Evolutionary conservation across 2,113 vertebrate species (phyloP).

Genomic region (Cyanistes caeruleus): DNA sequence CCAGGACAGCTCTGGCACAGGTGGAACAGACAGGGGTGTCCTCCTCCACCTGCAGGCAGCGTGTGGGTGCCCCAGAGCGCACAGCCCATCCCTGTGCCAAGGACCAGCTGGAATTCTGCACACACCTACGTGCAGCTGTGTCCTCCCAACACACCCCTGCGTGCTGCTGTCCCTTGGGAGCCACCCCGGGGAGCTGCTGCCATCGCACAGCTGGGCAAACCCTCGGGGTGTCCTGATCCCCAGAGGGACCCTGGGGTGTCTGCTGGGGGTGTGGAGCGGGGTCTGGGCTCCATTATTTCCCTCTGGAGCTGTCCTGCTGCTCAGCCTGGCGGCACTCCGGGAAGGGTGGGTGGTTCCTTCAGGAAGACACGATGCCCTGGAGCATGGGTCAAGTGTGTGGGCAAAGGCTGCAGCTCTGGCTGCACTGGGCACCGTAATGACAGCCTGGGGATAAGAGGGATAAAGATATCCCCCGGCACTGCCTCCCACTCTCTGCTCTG

Average conservation of each 20-base stretch:
- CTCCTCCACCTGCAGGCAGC: neutral
- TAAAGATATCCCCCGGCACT: neutral
- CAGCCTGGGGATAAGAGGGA: neutral
- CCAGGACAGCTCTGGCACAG: neutral
- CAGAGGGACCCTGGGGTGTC: neutral
- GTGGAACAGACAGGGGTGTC: neutral
- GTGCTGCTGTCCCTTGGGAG: neutral
- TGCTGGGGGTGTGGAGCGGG: rapidly evolving
- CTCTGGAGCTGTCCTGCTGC: neutral
- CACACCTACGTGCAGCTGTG: rapidly evolving
- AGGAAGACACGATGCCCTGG: neutral
- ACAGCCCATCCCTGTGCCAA: rapidly evolving
- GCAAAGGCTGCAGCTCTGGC: neutral
- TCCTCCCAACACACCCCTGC: rapidly evolving
- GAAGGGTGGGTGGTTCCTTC: rapidly evolving
- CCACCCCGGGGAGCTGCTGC: neutral
- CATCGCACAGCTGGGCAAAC: neutral
- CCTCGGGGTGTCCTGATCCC: neutral
- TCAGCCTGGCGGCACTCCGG: neutral
- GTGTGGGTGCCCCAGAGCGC: rapidly evolving
- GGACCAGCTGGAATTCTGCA: neutral
- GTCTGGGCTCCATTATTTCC: neutral
- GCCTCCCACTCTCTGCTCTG: neutral
- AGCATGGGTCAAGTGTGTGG: rapidly evolving
- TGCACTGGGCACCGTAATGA: neutral